Evolutionary conservation across 2,797 vertebrate species (phyloP), one percentile per base, ranked within the genome.

Genomic region (Sebastes wilsoni): DNA sequence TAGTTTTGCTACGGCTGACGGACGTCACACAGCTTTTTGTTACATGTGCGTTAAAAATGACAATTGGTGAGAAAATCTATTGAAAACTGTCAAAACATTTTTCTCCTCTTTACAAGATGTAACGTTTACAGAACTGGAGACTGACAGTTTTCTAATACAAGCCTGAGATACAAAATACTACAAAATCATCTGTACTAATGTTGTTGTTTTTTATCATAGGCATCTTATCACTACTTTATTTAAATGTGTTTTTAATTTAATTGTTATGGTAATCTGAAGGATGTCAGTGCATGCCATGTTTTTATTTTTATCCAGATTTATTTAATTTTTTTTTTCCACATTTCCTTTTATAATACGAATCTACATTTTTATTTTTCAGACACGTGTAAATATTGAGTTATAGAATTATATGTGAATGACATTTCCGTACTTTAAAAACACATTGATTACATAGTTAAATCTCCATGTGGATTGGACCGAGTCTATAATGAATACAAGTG

Each of bases 121-220:
- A 79, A 84, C 8, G 92, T 96, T 96, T 94, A 95, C 94, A 92
- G 72, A 90, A 79, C 77, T 89, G 80, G 86, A 89, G 86, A 91
- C 87, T 92, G 86, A 90, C 85, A 20, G 25, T 89, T 92, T 93
- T 91, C 72, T 89, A 85, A 89, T 23, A 55, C 80, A 93, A 81
- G 90, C 92, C 93, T 93, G 92, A 94, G 92, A 93, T 85, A 92
- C 86, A 93, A 36, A 36, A 80, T 84, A 83, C 89, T 89, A 92
- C 88, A 80, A 72, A 69, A 52, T 34, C 75, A 69, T 82, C 62
- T 80, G 77, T 84, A 66, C 79, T 81, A 70, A 84, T 84, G 70
- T 83, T 88, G 83, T n/a, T 42, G 8, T 34, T 52, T 52, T 52
- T 89, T 77, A 79, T 77, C 78, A 66, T 65, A 69, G 74, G 56